Conservation (phyloP, 2,797 vertebrate species). For the Zonotrichia albicollis region DNA sequence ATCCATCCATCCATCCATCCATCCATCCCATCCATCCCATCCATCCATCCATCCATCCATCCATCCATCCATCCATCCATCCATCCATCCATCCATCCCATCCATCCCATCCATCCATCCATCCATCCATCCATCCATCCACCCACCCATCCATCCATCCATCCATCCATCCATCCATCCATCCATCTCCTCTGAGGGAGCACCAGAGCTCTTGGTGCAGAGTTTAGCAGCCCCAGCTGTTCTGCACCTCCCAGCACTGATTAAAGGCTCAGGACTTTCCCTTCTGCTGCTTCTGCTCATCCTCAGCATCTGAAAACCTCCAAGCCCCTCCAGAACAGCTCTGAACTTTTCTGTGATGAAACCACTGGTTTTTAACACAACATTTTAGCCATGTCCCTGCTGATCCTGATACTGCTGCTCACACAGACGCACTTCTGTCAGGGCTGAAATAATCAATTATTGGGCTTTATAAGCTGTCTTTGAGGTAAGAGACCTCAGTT, state of each 20-base stretch:
- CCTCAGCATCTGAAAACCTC: background rate
- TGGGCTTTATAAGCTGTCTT: background rate
- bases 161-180: too few relatives aligned
- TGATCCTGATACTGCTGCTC: background rate
- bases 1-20: too few relatives aligned
- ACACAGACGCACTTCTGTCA: background rate
- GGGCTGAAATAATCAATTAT: background rate
- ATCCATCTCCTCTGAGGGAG: background rate
- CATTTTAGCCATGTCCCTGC: rapidly evolving
- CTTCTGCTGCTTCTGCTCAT: background rate
- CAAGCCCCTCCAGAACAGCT: background rate
- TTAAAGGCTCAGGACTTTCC: background rate
- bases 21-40: too few relatives aligned
- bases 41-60: too few relatives aligned
- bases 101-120: too few relatives aligned
- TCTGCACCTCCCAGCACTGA: background rate
- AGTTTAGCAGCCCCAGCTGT: background rate
- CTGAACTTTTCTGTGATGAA: background rate
- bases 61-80: too few relatives aligned
- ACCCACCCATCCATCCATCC: too few relatives aligned
- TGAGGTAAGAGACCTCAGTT: background rate
- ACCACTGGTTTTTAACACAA: rapidly evolving
- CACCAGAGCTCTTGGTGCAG: background rate
- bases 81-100: too few relatives aligned
- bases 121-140: too few relatives aligned